A percentile compares a stretch with the other conserved stretches of the same genome.
These are phyloP conservation scores for Rhopalosiphum padi DNA, from an alignment of 1,140 invertebrate species.

Conservation along the genomic window DNA sequence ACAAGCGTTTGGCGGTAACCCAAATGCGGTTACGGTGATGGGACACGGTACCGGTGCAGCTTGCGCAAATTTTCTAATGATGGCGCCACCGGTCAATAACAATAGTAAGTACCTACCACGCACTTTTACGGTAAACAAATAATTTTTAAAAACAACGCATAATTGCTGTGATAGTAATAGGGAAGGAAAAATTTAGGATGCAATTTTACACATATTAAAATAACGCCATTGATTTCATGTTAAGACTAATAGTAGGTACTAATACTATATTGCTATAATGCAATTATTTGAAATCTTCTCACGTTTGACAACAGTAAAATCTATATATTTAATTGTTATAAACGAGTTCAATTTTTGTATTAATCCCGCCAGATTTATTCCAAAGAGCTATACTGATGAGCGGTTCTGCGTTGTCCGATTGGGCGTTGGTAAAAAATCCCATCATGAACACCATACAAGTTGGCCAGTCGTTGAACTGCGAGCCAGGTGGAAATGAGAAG, in stretches of 20 bases:
- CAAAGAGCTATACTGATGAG: conserved; percentile 93
- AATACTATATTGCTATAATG: not conserved
- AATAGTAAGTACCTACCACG: not conserved
- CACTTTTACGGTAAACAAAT: not conserved
- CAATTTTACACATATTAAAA: not conserved
- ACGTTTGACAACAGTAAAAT: not conserved
- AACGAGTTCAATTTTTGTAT: not conserved
- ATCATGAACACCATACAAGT: conserved; percentile 81
- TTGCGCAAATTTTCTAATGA: conserved; percentile 86
- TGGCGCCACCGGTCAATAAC: conserved; percentile 74
- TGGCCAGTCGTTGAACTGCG: conserved; percentile 80
- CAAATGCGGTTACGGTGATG: conserved; percentile 83
- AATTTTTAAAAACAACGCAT: not conserved
- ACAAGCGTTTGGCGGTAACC: conserved; percentile 84
- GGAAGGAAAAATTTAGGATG: too few relatives aligned
- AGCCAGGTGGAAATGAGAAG: conserved; percentile 67
- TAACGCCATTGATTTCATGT: not conserved
- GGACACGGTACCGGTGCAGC: conserved; percentile 94
- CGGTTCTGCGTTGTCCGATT: conserved; percentile 88
- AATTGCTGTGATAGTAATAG: not conserved
- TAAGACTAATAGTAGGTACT: not conserved
- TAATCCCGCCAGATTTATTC: conserved; percentile 77
- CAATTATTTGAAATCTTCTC: not conserved
- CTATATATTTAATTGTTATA: not conserved
- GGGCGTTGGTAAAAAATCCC: conserved; percentile 85